Base-by-base conservation (phyloP, 2,797 vertebrate genomes). In the Pantherophis vulpinus region DNA sequence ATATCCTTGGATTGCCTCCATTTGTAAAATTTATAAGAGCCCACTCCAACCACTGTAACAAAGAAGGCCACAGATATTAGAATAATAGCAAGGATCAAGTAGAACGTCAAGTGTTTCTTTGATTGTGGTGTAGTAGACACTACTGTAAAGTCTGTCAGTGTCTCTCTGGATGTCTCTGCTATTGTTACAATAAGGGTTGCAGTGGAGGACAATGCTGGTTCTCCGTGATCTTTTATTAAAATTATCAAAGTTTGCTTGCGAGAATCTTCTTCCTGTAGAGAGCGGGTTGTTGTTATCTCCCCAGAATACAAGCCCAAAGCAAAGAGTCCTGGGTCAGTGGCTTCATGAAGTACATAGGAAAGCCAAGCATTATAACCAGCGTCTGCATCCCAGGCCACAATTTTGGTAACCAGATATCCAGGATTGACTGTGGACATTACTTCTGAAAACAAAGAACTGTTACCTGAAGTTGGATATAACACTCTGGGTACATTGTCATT, bases 331-430 rank as follows among this genome's bases (percentile, higher is more conserved):
- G 98, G 95, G 96, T 98, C 98, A 47, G 98, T 96, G 91, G 98
- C 98, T 90, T 98, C 98, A 88, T 98, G 23, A 58, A 98, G 97
- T 66, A 96, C 96, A 32, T 98, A 98, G 93, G 98, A 98, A 88
- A 99, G 98, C 98, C 98, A 98, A 66, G 98, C 98, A 5, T 98
- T 99, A 96, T 98, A 98, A 47, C 98, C 98, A 27, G 98, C 97
- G 47, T 99, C 98, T 0, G 97, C 97, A 1, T 98, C 98, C 97
- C 98, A 98, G 0, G 98, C 98, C 54, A 98, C 98, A 88, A 98
- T 98, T 96, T 98, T 98, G 56, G 98, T 98, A 93, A 98, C 97
- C 97, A 98, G 94, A 91, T 98, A 97, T 16, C 98, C 98, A 0
- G 97, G 97, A 37, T 97, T 96, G 29, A 98, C 97, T 66, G 97